phyloP scores from a whole-genome alignment of 30 jellyfish, hydroid and myxozoan species.

The Chironex yamaguchii region DNA sequence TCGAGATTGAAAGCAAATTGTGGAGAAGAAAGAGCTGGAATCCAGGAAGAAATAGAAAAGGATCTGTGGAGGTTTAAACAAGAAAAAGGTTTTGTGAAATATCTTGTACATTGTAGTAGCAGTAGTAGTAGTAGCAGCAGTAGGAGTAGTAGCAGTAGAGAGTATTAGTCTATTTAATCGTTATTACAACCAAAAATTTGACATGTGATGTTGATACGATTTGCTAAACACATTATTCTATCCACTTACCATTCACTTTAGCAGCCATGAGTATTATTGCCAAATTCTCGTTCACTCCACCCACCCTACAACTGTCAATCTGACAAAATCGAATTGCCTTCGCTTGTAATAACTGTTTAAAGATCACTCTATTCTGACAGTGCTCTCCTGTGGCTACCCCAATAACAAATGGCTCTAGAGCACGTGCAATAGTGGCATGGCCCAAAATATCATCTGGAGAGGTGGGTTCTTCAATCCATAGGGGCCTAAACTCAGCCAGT shows the following conservation, averaged over 20 bases:
- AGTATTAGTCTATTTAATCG: neutral
- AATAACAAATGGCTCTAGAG: conserved; percentile 47
- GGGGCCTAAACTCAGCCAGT: conserved; percentile 63
- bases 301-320: conserved; percentile 87
- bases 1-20: too few species aligned
- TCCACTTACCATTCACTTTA: conserved; percentile 74
- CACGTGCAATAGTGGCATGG: conserved; percentile 76
- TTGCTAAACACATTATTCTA: too few species aligned
- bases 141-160: neutral
- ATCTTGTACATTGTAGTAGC: neutral
- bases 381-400: conserved; percentile 93
- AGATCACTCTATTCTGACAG: conserved; percentile 80
- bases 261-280: conserved; percentile 84
- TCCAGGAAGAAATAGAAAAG: too few species aligned
- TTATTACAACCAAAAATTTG: too few species aligned
- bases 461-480: conserved; percentile 89
- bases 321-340: conserved; percentile 78
- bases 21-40: too few species aligned
- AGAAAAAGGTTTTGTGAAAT: too few species aligned
- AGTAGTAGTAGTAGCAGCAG: neutral
- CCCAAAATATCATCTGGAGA: conserved; percentile 87
- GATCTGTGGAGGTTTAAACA: too few species aligned
- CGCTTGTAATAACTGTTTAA: conserved; percentile 77
- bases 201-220: too few species aligned
- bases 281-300: conserved; percentile 84